Percentiles rank a stretch among this genome's conserved stretches.
phyloP scores from a whole-genome alignment of 2,113 vertebrate species.

The Nesoenas mayeri region DNA sequence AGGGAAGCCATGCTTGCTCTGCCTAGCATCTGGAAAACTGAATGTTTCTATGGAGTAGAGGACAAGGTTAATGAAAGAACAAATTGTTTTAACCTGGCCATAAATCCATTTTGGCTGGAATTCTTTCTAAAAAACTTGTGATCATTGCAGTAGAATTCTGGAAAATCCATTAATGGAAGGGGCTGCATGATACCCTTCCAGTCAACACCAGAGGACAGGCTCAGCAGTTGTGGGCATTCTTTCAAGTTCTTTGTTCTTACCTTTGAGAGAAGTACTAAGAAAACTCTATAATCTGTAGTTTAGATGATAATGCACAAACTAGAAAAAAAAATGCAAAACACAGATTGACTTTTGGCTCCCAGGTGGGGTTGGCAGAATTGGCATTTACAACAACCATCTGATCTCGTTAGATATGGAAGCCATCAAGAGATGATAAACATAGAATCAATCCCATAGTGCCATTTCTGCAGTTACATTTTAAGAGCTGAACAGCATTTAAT shows the following conservation, averaged over 20 bases:
- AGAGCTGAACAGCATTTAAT: neutral
- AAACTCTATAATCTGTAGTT: neutral
- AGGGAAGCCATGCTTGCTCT: neutral
- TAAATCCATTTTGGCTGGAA: neutral
- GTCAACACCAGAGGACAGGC: neutral
- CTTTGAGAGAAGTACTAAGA: neutral
- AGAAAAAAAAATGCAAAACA: neutral
- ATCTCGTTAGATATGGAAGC: slow-evolving; percentile 5
- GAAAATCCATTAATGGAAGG: slow-evolving; percentile 16
- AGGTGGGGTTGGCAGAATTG: neutral
- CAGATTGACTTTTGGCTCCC: neutral
- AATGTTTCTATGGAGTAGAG: neutral
- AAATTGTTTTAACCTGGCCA: slow-evolving; percentile 24
- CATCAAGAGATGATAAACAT: neutral
- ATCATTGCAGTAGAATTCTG: neutral
- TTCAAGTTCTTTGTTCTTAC: slow-evolving; percentile 2
- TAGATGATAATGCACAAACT: neutral
- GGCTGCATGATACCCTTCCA: neutral
- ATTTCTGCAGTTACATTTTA: neutral
- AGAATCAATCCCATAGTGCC: neutral
- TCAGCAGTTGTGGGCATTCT: neutral
- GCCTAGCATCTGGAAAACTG: slow-evolving; percentile 16
- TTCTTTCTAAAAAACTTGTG: neutral
- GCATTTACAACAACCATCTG: neutral
- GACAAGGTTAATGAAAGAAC: neutral